phyloP scores from a whole-genome alignment of 2,888 invertebrate genomes.

The Mythimna lalbum region DNA sequence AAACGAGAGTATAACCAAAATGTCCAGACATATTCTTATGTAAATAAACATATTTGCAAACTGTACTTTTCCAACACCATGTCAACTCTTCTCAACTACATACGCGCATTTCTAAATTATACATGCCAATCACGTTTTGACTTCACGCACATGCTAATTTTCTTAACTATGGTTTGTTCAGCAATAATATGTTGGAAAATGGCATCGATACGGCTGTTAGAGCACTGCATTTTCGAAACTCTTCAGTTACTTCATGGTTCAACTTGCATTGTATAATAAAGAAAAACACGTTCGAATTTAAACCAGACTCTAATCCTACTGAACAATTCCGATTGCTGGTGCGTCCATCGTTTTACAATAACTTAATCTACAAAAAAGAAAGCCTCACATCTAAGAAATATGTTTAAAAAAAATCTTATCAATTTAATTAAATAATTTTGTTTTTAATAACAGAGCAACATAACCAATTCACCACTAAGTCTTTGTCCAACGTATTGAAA shows the following conservation, averaged over 20 bases:
- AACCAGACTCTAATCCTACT: constrained; percentile 45
- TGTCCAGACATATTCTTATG: constrained; percentile 23
- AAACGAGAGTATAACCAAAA: constrained; percentile 7
- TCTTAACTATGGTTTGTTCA: constrained; percentile 50
- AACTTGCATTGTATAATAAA: constrained; percentile 21
- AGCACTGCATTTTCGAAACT: constrained; percentile 33
- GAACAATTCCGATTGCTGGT: constrained; percentile 20
- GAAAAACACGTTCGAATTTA: constrained; percentile 26
- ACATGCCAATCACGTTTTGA: constrained; percentile 57
- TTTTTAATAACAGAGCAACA: not conserved
- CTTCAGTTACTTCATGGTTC: constrained; percentile 5
- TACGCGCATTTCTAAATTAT: constrained; percentile 56
- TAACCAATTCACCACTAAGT: not conserved
- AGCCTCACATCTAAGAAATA: constrained; percentile 36
- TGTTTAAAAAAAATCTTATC: not conserved
- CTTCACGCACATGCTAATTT: constrained; percentile 54
- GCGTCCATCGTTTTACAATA: constrained; percentile 28
- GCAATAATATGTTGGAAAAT: constrained; percentile 36
- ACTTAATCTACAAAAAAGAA: constrained; percentile 38
- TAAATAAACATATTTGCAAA: constrained; percentile 27
- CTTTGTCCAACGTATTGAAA: not conserved
- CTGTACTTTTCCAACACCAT: constrained; percentile 37
- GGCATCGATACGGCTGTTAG: constrained; percentile 27
- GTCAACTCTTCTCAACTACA: constrained; percentile 28
- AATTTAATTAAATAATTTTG: not conserved